Conservation (phyloP, 2,113 vertebrate genomes). For the Dendropsophus ebraccatus region DNA sequence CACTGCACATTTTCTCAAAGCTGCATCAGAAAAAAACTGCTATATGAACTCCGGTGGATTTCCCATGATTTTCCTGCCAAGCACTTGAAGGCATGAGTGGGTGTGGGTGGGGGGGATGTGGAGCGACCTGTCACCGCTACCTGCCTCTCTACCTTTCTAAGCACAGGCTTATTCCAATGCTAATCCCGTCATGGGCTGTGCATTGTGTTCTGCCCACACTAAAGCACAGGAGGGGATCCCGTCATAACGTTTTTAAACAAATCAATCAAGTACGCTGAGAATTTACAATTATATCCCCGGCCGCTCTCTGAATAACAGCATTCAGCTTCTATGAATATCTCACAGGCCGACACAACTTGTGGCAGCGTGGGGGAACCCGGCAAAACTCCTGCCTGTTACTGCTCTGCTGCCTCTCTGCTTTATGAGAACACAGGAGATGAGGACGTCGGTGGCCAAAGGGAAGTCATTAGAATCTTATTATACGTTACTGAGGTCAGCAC, state of each 20-base stretch:
- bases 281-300: slow-evolving; percentile 11
- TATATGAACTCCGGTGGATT: no score
- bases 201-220: slow-evolving; percentile 3
- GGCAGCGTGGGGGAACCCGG: no score
- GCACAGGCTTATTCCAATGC: background rate
- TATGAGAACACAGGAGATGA: background rate
- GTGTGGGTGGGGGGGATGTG: background rate
- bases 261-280: background rate
- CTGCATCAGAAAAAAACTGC: no score
- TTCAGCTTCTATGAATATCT: background rate
- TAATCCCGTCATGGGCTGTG: background rate
- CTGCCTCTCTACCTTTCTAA: background rate
- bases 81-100: background rate
- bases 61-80: no score
- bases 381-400: no score
- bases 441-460: background rate
- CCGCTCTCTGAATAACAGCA: background rate
- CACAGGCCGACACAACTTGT: background rate
- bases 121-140: background rate
- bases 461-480: no score
- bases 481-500: no score
- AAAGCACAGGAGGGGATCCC: slow-evolving; percentile 13
- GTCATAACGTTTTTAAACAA: slow-evolving; percentile 6
- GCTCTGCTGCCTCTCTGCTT: background rate
- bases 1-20: no score